Conservation (phyloP, 2,113 vertebrate species). For the Salvelinus sp. region DNA sequence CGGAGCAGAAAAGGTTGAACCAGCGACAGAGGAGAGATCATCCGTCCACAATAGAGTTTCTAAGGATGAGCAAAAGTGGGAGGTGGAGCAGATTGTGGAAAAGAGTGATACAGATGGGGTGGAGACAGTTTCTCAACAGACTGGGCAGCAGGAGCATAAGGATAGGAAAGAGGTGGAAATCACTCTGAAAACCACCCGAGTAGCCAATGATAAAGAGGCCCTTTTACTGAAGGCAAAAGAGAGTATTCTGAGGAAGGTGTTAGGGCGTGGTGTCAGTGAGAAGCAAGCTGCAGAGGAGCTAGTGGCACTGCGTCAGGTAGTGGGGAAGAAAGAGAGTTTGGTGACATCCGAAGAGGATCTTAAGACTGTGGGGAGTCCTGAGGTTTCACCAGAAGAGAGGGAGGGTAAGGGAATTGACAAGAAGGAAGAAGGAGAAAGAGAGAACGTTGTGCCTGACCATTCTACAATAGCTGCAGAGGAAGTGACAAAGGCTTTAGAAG, state of each 20-base stretch:
- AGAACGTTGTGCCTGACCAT: not conserved
- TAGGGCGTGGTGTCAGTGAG: slow-evolving; percentile 68
- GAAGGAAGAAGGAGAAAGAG: not conserved
- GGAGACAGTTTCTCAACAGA: slow-evolving; percentile 26
- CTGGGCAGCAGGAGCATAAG: slow-evolving; percentile 41
- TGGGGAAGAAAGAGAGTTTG: slow-evolving; percentile 50
- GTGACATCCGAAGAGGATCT: slow-evolving; percentile 11
- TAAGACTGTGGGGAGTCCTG: not conserved
- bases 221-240: slow-evolving; percentile 74
- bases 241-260: slow-evolving; percentile 74
- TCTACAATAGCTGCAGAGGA: too few species aligned
- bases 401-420: not conserved
- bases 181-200: slow-evolving; percentile 50
- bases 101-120: slow-evolving; percentile 20
- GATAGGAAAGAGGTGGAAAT: slow-evolving; percentile 37
- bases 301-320: slow-evolving; percentile 59
- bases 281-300: slow-evolving; percentile 71
- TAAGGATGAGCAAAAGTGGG: not conserved
- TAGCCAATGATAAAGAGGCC: slow-evolving; percentile 60
- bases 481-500: not conserved
- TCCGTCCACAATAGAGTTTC: not conserved
- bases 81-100: slow-evolving; percentile 22
- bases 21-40: too few species aligned
- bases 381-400: slow-evolving; percentile 6
- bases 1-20: too few species aligned